phyloP scores from a whole-genome alignment of 2,888 invertebrate species.

The Nasonia oneida region DNA sequence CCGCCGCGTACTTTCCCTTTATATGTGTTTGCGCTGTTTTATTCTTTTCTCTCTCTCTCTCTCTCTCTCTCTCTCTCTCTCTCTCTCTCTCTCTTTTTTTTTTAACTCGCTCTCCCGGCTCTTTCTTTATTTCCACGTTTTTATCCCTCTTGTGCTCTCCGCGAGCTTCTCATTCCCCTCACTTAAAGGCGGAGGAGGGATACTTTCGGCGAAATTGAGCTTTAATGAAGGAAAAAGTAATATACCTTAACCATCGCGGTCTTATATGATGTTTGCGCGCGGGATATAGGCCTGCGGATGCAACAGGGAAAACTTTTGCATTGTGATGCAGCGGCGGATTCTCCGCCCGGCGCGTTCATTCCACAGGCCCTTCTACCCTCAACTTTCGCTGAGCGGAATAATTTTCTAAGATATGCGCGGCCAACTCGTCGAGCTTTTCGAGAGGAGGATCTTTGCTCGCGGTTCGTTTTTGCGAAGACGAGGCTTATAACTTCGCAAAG shows the following conservation, averaged over 20 bases:
- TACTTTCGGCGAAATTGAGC: conserved; percentile 56
- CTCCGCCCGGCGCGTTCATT: conserved; percentile 2
- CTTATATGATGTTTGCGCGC: conserved; percentile 54
- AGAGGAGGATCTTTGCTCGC: not conserved
- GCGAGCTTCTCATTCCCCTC: conserved; percentile 58
- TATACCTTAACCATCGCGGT: conserved; percentile 58
- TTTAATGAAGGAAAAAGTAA: conserved; percentile 63
- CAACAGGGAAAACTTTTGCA: conserved; percentile 49
- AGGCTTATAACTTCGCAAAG: not conserved
- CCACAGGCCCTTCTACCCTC: not conserved
- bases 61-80: too few relatives aligned
- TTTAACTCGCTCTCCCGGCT: conserved; percentile 14
- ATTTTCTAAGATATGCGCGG: conserved; percentile 31
- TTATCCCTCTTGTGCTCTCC: conserved; percentile 47
- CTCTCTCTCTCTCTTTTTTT: conserved; percentile 6
- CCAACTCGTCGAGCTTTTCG: conserved; percentile 18
- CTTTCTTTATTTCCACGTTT: conserved; percentile 58
- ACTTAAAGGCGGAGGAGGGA: conserved; percentile 42
- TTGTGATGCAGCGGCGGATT: conserved; percentile 41
- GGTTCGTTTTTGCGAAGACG: not conserved
- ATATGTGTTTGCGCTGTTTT: conserved; percentile 33
- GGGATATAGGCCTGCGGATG: conserved; percentile 37
- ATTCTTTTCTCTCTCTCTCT: conserved; percentile 34
- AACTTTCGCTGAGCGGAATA: conserved; percentile 11
- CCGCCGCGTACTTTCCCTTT: conserved; percentile 28